Base-by-base conservation (phyloP, 2,113 vertebrate genomes). In the Eptatretus burgeri region DNA sequence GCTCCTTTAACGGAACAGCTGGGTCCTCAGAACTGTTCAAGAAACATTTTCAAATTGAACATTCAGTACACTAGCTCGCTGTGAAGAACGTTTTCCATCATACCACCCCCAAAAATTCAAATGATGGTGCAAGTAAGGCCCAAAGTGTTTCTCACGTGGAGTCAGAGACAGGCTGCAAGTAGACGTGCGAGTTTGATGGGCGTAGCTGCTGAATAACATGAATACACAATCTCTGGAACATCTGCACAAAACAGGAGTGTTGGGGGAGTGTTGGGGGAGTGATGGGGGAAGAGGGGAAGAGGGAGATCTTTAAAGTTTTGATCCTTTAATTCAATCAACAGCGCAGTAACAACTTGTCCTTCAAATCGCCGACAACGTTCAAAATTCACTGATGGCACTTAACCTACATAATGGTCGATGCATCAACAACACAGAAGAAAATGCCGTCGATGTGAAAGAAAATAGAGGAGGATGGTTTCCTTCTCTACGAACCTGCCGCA, bases 181-280 rank as follows among this genome's bases (percentile, higher is more conserved):
- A 98, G 1, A 98, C 80, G 71, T 98, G 91, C 49, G 91, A 87
- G n/a, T 98, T 88, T 14, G 88, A 85, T 0, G 89, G 89, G 51
- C 91, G 76, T 64, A 98, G 72, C 65, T 88, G 78, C 74, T 98
- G 91, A 74, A 98, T 98, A 69, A 98, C 91, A 1, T 98, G 91
- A 67, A 98, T 95, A 52, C 91, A 98, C 69, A 98, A 75, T 69
- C 91, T 80, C 74, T 98, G 91, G 77, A 98, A 98, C 91, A 98
- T 98, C 91, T 98, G 73, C 41, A 74, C 70, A 62, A 51, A 64
- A 49, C 18, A 65, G 12, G 56, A n/a, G n/a, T n/a, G n/a, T n/a
- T n/a, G n/a, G n/a, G n/a, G n/a, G n/a, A n/a, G n/a, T n/a, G n/a
- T n/a, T n/a, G n/a, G n/a, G n/a, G n/a, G n/a, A n/a, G n/a, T n/a